phyloP scores from a whole-genome alignment of 2,797 vertebrate species.

The Chlorospingus flavigularis region DNA sequence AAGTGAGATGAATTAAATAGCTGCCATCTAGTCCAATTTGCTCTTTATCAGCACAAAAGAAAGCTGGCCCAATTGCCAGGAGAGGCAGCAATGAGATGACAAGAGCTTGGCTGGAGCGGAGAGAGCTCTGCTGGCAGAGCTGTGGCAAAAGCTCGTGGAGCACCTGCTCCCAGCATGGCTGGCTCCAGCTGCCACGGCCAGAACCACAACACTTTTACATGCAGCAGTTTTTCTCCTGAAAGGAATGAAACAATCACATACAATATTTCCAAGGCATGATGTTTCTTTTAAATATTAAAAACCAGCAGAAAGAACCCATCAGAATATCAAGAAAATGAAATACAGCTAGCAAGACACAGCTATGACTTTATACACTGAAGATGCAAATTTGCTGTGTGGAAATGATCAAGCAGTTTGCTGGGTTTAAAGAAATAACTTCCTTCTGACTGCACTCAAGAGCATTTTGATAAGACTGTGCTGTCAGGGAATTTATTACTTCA shows the following conservation, averaged over 20 bases:
- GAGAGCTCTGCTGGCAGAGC: background rate
- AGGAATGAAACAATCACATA: background rate
- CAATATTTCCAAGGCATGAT: background rate
- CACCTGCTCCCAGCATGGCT: constrained; percentile 16
- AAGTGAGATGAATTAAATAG: background rate
- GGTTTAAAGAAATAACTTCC: background rate
- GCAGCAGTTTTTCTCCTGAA: background rate
- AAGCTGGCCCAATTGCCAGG: background rate
- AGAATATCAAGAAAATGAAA: background rate
- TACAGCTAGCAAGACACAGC: background rate
- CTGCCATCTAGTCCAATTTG: background rate
- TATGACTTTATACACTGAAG: background rate
- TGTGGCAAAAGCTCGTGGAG: background rate
- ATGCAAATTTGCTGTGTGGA: background rate
- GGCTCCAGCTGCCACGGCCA: background rate
- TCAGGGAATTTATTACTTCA: background rate
- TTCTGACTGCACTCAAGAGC: background rate
- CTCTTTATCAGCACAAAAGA: background rate
- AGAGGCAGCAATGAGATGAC: background rate
- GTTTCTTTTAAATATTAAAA: background rate
- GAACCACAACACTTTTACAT: background rate
- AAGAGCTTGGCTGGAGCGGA: background rate
- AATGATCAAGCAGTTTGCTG: background rate
- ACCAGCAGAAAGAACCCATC: background rate
- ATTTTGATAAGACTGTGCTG: background rate